phyloP scores from a whole-genome alignment of 2,113 vertebrate genomes.

The Callipepla californica region DNA sequence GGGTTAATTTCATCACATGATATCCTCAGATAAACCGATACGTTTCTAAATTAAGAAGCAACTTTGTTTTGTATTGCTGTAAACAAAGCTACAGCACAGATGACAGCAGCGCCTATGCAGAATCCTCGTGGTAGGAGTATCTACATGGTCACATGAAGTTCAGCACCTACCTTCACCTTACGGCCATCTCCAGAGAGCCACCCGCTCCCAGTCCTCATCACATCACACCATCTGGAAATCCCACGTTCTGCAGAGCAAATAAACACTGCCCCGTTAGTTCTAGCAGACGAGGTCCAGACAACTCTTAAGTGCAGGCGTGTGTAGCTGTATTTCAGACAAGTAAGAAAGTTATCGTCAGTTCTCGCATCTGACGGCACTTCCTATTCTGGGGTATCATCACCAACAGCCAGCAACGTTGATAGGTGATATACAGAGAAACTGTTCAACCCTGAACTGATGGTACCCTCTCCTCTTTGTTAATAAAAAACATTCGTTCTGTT shows the following conservation, averaged over 20 bases:
- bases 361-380: conserved; percentile 96
- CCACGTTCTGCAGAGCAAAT: background rate
- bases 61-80: background rate
- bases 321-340: conserved; percentile 70
- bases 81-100: background rate
- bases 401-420: background rate
- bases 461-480: accelerated
- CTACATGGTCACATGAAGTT: accelerated
- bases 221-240: background rate
- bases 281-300: accelerated
- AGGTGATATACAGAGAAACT: accelerated
- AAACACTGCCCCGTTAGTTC: accelerated
- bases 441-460: accelerated
- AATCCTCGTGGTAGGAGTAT: accelerated
- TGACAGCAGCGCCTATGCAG: background rate
- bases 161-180: background rate
- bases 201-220: accelerated
- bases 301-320: accelerated
- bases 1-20: conserved; percentile 78
- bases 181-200: accelerated
- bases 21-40: background rate
- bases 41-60: background rate
- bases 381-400: conserved; percentile 90
- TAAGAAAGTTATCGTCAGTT: conserved; percentile 85
- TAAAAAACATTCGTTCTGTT: background rate